phyloP scores from a whole-genome alignment of 2,113 vertebrate species.

The Cinclus mexicanus region DNA sequence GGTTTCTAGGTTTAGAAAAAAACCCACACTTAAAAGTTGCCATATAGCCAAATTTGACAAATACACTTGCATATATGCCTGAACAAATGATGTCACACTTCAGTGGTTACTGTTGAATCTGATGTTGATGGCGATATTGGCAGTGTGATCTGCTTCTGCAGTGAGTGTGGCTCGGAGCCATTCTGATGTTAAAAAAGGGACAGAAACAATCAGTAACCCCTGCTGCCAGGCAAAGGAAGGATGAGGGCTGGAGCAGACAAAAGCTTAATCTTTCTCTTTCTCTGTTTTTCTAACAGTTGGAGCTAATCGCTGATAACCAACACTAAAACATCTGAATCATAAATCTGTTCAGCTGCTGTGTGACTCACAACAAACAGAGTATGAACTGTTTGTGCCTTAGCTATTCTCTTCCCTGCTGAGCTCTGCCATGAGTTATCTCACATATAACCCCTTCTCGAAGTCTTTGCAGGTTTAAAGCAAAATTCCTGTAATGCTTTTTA shows the following conservation, averaged over 20 bases:
- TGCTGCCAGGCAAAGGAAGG: slow-evolving; percentile 23
- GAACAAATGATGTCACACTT: not conserved
- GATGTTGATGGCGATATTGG: not conserved
- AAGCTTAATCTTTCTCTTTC: slow-evolving; percentile 54
- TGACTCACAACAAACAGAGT: not conserved
- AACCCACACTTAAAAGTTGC: fast-evolving
- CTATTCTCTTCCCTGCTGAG: not conserved
- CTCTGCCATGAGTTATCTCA: not conserved
- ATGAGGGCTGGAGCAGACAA: slow-evolving; percentile 23
- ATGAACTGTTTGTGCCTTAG: not conserved
- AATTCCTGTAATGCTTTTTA: not conserved
- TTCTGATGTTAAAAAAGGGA: slow-evolving; percentile 39
- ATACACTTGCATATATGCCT: not conserved
- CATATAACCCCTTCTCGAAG: not conserved
- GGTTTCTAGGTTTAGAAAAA: not conserved
- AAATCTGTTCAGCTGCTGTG: slow-evolving; percentile 11
- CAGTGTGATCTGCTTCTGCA: not conserved
- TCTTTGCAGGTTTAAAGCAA: not conserved
- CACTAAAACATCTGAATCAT: slow-evolving; percentile 31
- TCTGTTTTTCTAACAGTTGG: slow-evolving; percentile 29
- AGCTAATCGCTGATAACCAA: slow-evolving; percentile 32
- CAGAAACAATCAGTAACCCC: slow-evolving; percentile 42
- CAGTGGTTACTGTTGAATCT: not conserved
- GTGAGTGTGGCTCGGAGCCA: not conserved
- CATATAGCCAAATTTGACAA: not conserved